A percentile compares a stretch with the other conserved stretches of the same genome.
These are phyloP conservation scores for Phoronis australis DNA, from an alignment of 2,888 invertebrate genomes.

Conservation along the genomic window DNA sequence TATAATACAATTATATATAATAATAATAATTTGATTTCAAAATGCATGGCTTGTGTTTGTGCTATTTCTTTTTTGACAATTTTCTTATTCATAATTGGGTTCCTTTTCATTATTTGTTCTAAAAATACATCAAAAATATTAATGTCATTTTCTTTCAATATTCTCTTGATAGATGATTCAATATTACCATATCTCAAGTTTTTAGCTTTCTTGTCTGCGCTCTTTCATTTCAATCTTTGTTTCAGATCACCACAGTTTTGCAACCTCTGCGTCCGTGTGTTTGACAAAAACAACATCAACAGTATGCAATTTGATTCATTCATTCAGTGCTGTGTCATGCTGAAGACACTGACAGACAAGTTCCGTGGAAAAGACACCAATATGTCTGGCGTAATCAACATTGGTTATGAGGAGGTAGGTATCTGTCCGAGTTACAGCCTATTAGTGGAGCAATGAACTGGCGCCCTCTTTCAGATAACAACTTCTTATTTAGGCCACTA, in stretches of 20 bases:
- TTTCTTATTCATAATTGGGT: background rate
- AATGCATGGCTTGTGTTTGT: too few relatives aligned
- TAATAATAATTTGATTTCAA: too few relatives aligned
- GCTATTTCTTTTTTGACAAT: background rate
- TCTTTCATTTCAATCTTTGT: too few relatives aligned
- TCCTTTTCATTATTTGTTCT: background rate
- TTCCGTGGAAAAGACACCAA: slow-evolving; percentile 44
- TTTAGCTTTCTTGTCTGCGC: too few relatives aligned
- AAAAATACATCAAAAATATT: background rate
- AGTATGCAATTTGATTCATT: slow-evolving; percentile 53
- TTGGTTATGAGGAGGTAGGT: slow-evolving; percentile 50
- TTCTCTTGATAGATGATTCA: too few relatives aligned
- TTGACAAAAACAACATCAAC: slow-evolving; percentile 36
- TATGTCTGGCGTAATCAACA: slow-evolving; percentile 37
- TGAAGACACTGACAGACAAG: slow-evolving; percentile 50
- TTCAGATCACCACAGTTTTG: slow-evolving; percentile 46
- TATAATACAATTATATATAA: too few relatives aligned
- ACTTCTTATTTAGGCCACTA: too few relatives aligned
- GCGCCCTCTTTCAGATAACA: too few relatives aligned
- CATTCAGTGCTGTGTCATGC: slow-evolving; percentile 52
- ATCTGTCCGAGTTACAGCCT: too few relatives aligned
- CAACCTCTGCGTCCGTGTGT: slow-evolving; percentile 39
- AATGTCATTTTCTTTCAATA: too few relatives aligned
- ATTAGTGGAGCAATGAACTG: too few relatives aligned
- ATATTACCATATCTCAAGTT: too few relatives aligned